Conservation (phyloP, 2,888 invertebrate species). For the Ophraella communa region DNA sequence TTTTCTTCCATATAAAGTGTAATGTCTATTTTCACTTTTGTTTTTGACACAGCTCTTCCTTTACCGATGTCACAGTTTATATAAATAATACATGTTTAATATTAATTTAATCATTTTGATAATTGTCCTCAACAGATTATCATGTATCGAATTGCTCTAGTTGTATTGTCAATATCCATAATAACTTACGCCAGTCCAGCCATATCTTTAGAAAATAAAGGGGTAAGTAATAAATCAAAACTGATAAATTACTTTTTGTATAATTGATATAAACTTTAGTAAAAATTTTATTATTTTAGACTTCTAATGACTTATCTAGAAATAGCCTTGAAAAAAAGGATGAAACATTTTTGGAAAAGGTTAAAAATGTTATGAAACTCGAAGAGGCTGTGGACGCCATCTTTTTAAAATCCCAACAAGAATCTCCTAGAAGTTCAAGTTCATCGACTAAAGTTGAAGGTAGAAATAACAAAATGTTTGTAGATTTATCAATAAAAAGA, state of each 20-base stretch:
- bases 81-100: slow-evolving; percentile 19
- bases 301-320: background rate
- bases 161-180: background rate
- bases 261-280: background rate
- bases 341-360: background rate
- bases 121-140: background rate
- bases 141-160: slow-evolving; percentile 3
- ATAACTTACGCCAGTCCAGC: background rate
- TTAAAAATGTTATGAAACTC: background rate
- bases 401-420: background rate
- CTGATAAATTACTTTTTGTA: too few species aligned
- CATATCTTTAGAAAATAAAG: background rate
- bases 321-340: background rate
- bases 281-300: background rate
- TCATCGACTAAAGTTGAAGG: slow-evolving; percentile 6
- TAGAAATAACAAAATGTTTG: background rate
- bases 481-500: background rate
- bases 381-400: background rate
- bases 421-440: background rate
- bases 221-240: slow-evolving; percentile 3
- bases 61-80: slow-evolving; percentile 2
- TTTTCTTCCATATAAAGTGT: slow-evolving; percentile 20
- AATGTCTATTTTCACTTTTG: slow-evolving; percentile 17
- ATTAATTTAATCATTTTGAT: slow-evolving; percentile 6
- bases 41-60: slow-evolving; percentile 4